Evolutionary conservation across 2,113 vertebrate genomes (phyloP), one percentile per base, ranked within the genome.

Genomic region (Pygoscelis adeliae): DNA sequence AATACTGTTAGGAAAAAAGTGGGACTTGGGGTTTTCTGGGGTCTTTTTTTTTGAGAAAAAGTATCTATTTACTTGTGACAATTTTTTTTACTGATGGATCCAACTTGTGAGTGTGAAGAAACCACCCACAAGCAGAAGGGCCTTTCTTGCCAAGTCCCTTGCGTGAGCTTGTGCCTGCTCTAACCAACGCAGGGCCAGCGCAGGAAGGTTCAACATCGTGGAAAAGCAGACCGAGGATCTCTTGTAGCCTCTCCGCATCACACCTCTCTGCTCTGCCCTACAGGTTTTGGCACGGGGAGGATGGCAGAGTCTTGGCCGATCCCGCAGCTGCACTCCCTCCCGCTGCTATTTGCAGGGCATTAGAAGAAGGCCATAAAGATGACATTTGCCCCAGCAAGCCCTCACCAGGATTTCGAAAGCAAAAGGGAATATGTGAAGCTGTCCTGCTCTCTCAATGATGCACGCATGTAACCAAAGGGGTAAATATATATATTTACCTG

Each of bases 211-310:
- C 76, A 81, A 11, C 17, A 56, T 0, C 0, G 2, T 12, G 7
- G 16, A 83, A 65, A 44, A 5, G 62, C 26, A 67, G 36, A 74
- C 2, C 0, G 4, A 55, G n/a, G 34, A 55, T n/a, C 32, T 67
- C 26, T 40, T 0, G 2, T 25, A 61, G 59, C 32, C n/a, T 80
- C 29, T 19, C n/a, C 78, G 27, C 53, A 38, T 32, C 63, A 20
- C 36, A 56, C 4, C 56, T 53, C 5, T 3, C 42, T 13, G 9
- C 36, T 69, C 49, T 80, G 44, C 30, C 58, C 26, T 30, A 27
- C n/a, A 40, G 29, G 8, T 52, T 55, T 83, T 0, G 1, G 22
- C 69, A 66, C 0, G 0, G 10, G 23, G 25, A 49, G n/a, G 34
- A 77, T 1, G 8, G 63, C 59, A 71, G 36, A 56, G 29, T 18